phyloP scores from a whole-genome alignment of 2,888 invertebrate species.

The Clunio marinus region DNA sequence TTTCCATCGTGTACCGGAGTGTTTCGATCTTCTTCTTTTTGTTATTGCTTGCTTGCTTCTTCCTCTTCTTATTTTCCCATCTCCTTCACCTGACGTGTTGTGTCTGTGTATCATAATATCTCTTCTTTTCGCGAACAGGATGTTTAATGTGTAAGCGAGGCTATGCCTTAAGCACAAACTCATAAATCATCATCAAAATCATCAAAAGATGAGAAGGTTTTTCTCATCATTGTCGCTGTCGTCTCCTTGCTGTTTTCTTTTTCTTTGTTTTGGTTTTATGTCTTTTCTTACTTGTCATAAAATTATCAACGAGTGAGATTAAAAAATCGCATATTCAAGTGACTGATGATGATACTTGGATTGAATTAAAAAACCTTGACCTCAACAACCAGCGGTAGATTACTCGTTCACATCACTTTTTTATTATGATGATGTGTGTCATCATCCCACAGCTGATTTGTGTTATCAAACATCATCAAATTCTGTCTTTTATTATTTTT shows the following conservation, averaged over 20 bases:
- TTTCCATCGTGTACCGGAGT: background rate
- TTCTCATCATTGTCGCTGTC: background rate
- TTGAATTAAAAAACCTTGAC: conserved; percentile 33
- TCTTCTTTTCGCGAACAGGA: background rate
- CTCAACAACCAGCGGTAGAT: background rate
- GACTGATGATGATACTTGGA: background rate
- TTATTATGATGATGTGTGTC: conserved; percentile 17
- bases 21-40: background rate
- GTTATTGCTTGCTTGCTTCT: background rate
- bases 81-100: background rate
- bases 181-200: conserved; percentile 37
- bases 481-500: background rate
- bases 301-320: no score
- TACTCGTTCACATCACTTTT: background rate
- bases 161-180: conserved; percentile 26
- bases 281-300: no score
- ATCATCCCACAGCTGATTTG: conserved; percentile 27
- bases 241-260: background rate
- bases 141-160: conserved; percentile 11
- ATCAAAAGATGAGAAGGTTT: conserved; percentile 10
- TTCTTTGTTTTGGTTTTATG: no score
- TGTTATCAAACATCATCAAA: background rate
- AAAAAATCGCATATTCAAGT: conserved; percentile 71
- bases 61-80: background rate
- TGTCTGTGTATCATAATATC: background rate